phyloP scores from a whole-genome alignment of 2,888 invertebrate species.

The Oxystoma pomonae region DNA sequence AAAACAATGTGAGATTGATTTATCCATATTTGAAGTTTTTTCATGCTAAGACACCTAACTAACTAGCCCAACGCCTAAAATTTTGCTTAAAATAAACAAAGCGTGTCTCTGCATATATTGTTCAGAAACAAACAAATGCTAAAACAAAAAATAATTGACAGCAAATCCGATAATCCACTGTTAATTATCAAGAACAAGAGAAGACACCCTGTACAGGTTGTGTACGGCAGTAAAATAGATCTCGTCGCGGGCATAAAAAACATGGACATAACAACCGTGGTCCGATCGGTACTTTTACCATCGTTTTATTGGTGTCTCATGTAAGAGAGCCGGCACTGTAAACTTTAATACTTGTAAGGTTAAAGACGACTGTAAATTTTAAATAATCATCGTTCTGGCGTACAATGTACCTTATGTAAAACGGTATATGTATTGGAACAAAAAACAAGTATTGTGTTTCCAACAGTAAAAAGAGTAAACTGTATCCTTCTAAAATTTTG shows the following conservation, averaged over 20 bases:
- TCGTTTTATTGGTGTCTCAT: constrained; percentile 23
- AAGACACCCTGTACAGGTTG: background rate
- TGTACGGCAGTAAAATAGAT: background rate
- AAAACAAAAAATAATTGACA: too few species aligned
- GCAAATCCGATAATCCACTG: background rate
- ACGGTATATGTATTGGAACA: too few species aligned
- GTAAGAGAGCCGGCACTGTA: constrained; percentile 23
- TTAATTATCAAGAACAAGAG: background rate
- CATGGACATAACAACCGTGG: background rate
- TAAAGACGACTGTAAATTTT: constrained; percentile 23
- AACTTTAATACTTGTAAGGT: constrained; percentile 26
- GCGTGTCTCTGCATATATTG: too few species aligned
- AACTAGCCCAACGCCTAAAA: too few species aligned
- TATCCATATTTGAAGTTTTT: too few species aligned
- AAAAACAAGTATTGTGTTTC: too few species aligned
- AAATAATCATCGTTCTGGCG: background rate
- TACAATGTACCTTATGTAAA: background rate
- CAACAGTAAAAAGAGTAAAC: too few species aligned
- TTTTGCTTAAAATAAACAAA: too few species aligned
- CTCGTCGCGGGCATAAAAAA: background rate
- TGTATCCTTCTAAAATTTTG: too few species aligned
- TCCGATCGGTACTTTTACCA: constrained; percentile 23
- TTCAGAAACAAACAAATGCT: too few species aligned
- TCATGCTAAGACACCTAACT: too few species aligned
- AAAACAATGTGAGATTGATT: too few species aligned